Evolutionary conservation across 2,888 invertebrate genomes (phyloP).

Genomic region (Nemotelus pantherinus): DNA sequence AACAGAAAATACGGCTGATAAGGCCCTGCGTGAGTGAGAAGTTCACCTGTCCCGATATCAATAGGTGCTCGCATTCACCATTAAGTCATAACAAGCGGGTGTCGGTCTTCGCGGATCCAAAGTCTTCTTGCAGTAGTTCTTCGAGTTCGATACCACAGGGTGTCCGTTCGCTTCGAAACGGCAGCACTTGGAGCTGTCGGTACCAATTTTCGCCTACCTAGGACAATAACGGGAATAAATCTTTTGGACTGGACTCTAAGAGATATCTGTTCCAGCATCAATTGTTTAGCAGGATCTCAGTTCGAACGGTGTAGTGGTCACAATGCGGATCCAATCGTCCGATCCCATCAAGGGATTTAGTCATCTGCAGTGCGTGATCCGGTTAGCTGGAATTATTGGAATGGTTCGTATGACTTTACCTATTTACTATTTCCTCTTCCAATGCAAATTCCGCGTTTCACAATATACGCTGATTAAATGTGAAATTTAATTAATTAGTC

Average conservation of each 20-base stretch:
- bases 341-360: constrained; percentile 24
- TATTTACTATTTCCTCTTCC: too few relatives aligned
- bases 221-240: constrained; percentile 8
- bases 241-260: constrained; percentile 25
- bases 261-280: constrained; percentile 28
- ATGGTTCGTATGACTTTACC: constrained; percentile 49
- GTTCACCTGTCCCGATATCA: constrained; percentile 29
- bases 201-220: neutral
- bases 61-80: neutral
- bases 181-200: neutral
- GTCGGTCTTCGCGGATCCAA: neutral
- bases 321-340: constrained; percentile 6
- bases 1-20: constrained; percentile 2
- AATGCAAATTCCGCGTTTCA: neutral
- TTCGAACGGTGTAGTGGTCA: constrained; percentile 3
- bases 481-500: too few relatives aligned
- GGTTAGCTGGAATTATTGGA: constrained; percentile 52
- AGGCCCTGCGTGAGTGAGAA: neutral
- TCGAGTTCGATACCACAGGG: neutral
- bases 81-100: neutral
- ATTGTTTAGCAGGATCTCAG: neutral
- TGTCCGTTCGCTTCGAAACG: constrained; percentile 7
- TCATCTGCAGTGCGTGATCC: constrained; percentile 48
- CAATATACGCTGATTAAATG: neutral
- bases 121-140: neutral